These are phyloP conservation scores for Achlya flavicornis DNA, from an alignment of 2,888 invertebrate species.

Conservation along the genomic window DNA sequence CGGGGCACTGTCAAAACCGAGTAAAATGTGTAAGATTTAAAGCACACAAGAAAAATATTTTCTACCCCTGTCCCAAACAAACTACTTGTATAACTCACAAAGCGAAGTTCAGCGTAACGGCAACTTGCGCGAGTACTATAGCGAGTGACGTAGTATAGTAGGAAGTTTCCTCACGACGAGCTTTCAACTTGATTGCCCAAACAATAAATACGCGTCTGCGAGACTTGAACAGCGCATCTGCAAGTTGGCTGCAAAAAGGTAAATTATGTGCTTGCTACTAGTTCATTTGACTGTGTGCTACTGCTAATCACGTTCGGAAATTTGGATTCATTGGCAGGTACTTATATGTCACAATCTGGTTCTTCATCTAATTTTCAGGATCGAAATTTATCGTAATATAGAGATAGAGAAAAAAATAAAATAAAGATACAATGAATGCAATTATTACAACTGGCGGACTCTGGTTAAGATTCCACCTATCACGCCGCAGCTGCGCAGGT, in stretches of 20 bases:
- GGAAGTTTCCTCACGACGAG: conserved; percentile 40
- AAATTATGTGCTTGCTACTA: neutral
- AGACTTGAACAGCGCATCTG: conserved; percentile 38
- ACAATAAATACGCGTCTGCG: conserved; percentile 63
- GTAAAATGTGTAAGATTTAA: conserved; percentile 15
- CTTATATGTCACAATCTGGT: too few species aligned
- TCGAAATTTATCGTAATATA: too few species aligned
- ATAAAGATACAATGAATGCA: too few species aligned
- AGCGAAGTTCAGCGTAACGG: conserved; percentile 31
- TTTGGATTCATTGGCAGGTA: too few species aligned
- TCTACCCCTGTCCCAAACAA: conserved; percentile 35
- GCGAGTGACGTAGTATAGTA: conserved; percentile 20
- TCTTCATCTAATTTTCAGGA: too few species aligned
- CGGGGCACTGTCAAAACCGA: neutral
- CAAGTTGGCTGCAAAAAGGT: conserved; percentile 1
- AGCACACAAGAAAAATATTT: conserved; percentile 32
- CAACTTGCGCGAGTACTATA: conserved; percentile 24
- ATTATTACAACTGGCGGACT: too few species aligned
- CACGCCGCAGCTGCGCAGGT: too few species aligned
- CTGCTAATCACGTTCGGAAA: neutral
- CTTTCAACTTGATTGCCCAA: conserved; percentile 73
- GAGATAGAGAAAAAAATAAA: too few species aligned
- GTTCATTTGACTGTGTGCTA: neutral
- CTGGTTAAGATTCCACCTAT: too few species aligned
- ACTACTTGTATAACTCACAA: conserved; percentile 40